A percentile compares a stretch with the other conserved stretches of the same genome.
Conservation (phyloP, 2,797 vertebrate species). For the Pangasius macronema region DNA sequence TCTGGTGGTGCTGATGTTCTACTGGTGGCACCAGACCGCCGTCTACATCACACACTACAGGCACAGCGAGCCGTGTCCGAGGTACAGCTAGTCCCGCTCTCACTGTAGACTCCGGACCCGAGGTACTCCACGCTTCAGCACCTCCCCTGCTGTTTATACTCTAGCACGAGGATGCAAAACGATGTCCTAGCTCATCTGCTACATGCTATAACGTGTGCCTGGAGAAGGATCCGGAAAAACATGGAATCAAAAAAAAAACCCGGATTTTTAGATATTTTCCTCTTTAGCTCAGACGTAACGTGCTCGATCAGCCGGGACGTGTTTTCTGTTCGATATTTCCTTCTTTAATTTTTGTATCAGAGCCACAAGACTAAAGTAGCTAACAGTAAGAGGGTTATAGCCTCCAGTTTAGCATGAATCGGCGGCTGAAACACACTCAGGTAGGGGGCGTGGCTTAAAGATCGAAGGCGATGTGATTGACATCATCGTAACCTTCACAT, state of each 20-base stretch:
- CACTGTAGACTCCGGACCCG: background rate
- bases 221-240: background rate
- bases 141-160: background rate
- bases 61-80: constrained; percentile 85
- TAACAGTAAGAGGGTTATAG: background rate
- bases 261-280: background rate
- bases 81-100: constrained; percentile 57
- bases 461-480: background rate
- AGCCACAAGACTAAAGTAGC: background rate
- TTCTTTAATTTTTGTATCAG: background rate
- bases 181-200: background rate
- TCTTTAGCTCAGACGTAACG: background rate
- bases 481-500: background rate
- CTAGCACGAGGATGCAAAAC: background rate
- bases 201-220: background rate
- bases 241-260: no score
- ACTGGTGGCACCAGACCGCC: constrained; percentile 98
- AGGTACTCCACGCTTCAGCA: background rate
- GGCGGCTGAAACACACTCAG: no score
- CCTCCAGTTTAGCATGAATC: background rate
- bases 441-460: constrained; percentile 5
- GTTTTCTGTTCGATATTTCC: background rate
- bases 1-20: constrained; percentile 94
- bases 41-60: constrained; percentile 91
- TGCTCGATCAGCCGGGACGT: background rate